Conservation (phyloP, 1,140 invertebrate species). For the Aethina tumida region DNA sequence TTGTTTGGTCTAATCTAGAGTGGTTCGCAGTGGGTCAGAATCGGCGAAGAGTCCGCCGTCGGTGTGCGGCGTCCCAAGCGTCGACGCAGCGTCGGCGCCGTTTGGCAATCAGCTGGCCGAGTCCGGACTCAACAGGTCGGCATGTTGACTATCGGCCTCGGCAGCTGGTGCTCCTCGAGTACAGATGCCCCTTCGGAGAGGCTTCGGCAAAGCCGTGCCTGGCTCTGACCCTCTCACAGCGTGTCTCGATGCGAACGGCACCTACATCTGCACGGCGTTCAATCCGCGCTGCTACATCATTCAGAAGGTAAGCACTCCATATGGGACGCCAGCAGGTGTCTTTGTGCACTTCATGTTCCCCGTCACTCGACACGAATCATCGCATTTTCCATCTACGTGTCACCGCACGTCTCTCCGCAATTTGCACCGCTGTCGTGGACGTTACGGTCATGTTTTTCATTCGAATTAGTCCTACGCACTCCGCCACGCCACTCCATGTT, state of each 20-base stretch:
- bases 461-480: background rate
- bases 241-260: conserved; percentile 45
- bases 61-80: conserved; percentile 4
- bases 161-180: conserved; percentile 16
- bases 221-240: conserved; percentile 38
- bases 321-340: too few species aligned
- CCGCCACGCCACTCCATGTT: conserved; percentile 2
- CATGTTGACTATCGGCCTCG: conserved; percentile 25
- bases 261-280: conserved; percentile 49
- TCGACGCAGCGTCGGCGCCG: conserved; percentile 20
- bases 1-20: too few species aligned
- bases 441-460: background rate
- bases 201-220: conserved; percentile 16
- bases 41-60: too few species aligned
- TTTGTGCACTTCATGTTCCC: too few species aligned
- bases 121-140: conserved; percentile 37
- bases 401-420: background rate
- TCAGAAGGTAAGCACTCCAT: conserved; percentile 42
- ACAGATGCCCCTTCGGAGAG: conserved; percentile 31
- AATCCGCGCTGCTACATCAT: conserved; percentile 50
- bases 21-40: too few species aligned
- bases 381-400: too few species aligned
- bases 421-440: background rate
- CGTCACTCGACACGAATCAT: too few species aligned
- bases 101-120: conserved; percentile 28